Conservation (phyloP, 2,113 vertebrate species). For the Columbina picui region DNA sequence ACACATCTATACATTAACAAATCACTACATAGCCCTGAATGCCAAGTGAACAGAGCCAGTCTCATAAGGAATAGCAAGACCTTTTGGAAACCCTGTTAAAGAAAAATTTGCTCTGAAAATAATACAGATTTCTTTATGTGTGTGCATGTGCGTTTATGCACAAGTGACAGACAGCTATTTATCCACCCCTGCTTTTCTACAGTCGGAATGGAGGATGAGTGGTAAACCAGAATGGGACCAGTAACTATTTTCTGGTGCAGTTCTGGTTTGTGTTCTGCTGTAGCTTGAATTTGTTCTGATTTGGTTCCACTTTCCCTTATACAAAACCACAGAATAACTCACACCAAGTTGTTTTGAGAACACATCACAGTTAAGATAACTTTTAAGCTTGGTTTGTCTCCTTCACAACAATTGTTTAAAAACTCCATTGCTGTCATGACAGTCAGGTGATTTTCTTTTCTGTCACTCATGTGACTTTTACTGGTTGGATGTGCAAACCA, state of each 20-base stretch:
- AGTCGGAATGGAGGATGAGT: not conserved
- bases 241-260: not conserved
- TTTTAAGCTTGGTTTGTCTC: not conserved
- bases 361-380: not conserved
- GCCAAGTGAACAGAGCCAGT: not conserved
- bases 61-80: not conserved
- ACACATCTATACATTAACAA: conserved; percentile 66
- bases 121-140: not conserved
- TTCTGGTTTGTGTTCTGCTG: not conserved
- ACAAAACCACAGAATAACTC: not conserved
- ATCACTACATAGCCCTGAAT: conserved; percentile 47
- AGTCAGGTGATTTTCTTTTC: not conserved
- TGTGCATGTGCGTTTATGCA: not conserved
- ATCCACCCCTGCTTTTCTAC: not conserved
- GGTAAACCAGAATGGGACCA: not conserved
- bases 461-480: not conserved
- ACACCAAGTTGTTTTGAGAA: not conserved
- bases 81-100: not conserved
- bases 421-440: not conserved
- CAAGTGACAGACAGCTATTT: fast-evolving
- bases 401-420: not conserved
- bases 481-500: not conserved
- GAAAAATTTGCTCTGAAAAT: not conserved
- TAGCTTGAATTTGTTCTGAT: not conserved
- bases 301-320: not conserved